These are phyloP conservation scores for Linyphia triangularis DNA, from an alignment of 2,888 invertebrate species.

Conservation along the genomic window DNA sequence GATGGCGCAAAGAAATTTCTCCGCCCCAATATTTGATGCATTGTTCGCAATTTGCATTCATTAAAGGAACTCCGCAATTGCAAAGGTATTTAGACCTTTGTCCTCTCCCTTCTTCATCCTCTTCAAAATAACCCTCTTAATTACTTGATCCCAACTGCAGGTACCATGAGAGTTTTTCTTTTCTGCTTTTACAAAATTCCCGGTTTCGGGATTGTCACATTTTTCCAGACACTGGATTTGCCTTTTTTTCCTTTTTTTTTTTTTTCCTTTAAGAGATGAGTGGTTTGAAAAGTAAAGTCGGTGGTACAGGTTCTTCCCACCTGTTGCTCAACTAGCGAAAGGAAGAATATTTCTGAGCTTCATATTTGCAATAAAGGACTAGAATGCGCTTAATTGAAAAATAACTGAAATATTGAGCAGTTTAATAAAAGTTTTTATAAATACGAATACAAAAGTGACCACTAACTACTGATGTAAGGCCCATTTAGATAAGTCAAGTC, in stretches of 20 bases:
- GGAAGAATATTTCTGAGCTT: too few species aligned
- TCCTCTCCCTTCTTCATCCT: neutral
- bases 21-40: conserved; percentile 59
- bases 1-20: conserved; percentile 50
- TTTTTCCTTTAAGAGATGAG: too few species aligned
- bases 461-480: too few species aligned
- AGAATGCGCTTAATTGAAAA: too few species aligned
- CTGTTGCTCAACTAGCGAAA: neutral
- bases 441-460: too few species aligned
- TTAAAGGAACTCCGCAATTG: conserved; percentile 34
- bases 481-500: too few species aligned
- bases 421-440: too few species aligned
- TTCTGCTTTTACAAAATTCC: conserved; percentile 27
- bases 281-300: too few species aligned
- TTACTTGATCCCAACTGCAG: conserved; percentile 5
- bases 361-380: too few species aligned
- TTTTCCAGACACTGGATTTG: neutral
- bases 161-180: neutral
- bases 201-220: conserved; percentile 19
- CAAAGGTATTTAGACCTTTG: conserved; percentile 59
- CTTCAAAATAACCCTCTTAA: conserved; percentile 24
- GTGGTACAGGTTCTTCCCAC: neutral
- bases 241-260: too few species aligned
- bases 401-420: too few species aligned
- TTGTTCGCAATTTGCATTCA: conserved; percentile 71